Evolutionary conservation across 37 sponge, comb jelly and placozoan genomes (phyloP).

Genomic region (Cliona cf. orientalis): DNA sequence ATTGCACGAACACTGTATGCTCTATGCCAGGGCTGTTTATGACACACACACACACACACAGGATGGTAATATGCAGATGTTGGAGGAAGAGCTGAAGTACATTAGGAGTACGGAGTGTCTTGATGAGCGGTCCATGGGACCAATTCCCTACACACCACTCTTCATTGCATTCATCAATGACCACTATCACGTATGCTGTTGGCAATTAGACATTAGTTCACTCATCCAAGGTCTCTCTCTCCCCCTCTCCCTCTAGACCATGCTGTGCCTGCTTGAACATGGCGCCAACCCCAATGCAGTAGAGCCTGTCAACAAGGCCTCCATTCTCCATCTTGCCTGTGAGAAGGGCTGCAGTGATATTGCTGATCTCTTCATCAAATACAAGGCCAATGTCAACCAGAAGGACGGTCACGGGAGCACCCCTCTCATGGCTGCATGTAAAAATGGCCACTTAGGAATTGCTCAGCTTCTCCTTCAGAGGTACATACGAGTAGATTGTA

Average conservation of each 20-base stretch:
- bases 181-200: slow-evolving; percentile 58
- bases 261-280: slow-evolving; percentile 55
- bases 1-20: no score
- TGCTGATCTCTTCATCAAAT: slow-evolving; percentile 41
- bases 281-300: slow-evolving; percentile 71
- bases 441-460: slow-evolving; percentile 60
- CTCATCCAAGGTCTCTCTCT: no score
- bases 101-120: slow-evolving; percentile 30
- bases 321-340: slow-evolving; percentile 64
- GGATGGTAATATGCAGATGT: slow-evolving; percentile 63
- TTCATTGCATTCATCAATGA: slow-evolving; percentile 73
- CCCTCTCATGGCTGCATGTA: slow-evolving; percentile 64
- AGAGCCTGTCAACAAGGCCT: slow-evolving; percentile 43
- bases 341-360: slow-evolving; percentile 44
- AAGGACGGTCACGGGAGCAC: slow-evolving; percentile 60
- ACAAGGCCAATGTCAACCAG: slow-evolving; percentile 63
- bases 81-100: slow-evolving; percentile 30
- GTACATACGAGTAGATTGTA: slow-evolving; percentile 22
- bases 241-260: slow-evolving; percentile 32
- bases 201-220: no score
- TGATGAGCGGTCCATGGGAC: slow-evolving; percentile 31
- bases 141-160: slow-evolving; percentile 49
- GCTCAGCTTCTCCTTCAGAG: slow-evolving; percentile 54
- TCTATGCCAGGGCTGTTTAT: not conserved
- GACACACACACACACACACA: no score